Percentiles rank a stretch among this genome's conserved stretches.
Conservation (phyloP, 2,113 vertebrate species). For the Ophthalmolycus amberensis region DNA sequence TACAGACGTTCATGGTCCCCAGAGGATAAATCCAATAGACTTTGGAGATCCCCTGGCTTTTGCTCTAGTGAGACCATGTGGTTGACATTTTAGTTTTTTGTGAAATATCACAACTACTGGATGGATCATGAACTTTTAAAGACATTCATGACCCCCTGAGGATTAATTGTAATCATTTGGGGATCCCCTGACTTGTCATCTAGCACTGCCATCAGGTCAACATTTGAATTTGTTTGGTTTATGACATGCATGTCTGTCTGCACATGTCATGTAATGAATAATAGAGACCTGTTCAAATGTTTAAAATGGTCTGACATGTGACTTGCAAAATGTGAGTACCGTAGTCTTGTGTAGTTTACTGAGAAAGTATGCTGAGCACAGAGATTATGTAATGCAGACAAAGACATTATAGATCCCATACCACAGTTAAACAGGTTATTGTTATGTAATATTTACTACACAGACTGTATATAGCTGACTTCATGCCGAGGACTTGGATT, state of each 20-base stretch:
- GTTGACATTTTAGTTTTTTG: too few species aligned
- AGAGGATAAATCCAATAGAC: background rate
- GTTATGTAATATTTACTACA: background rate
- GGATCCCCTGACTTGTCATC: background rate
- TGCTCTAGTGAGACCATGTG: background rate
- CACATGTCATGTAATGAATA: background rate
- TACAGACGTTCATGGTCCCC: background rate
- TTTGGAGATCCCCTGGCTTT: background rate
- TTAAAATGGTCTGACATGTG: background rate
- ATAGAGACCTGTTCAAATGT: background rate
- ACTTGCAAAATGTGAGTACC: background rate
- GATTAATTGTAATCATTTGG: background rate
- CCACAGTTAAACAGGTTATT: conserved; percentile 1
- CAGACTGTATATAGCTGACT: conserved; percentile 8
- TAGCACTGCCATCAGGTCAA: too few species aligned
- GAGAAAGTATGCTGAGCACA: background rate
- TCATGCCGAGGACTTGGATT: conserved; percentile 5
- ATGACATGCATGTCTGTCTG: background rate
- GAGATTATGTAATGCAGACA: conserved; percentile 14
- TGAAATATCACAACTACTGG: too few species aligned
- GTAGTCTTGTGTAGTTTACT: background rate
- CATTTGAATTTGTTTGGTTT: too few species aligned
- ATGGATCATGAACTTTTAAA: too few species aligned
- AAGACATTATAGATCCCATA: conserved; percentile 1
- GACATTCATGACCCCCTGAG: background rate